Percentiles rank a stretch among this genome's conserved stretches.
Conservation (phyloP, 2,113 vertebrate species). For the Boulengeromyrus knoepffleri region DNA sequence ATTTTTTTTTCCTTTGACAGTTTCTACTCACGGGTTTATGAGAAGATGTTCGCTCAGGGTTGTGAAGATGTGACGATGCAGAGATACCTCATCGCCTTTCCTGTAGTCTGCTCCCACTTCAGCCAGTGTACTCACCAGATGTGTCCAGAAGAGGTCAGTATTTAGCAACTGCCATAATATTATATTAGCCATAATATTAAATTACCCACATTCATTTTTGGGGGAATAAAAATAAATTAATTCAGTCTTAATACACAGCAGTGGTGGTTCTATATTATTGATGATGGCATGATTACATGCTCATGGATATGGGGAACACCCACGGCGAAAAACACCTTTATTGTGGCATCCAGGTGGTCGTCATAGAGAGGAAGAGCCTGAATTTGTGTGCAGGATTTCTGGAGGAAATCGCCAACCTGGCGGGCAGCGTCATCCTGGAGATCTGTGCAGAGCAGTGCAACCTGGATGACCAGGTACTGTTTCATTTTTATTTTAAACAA, state of each 20-base stretch:
- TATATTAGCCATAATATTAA: background rate
- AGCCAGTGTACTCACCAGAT: slow-evolving; percentile 63
- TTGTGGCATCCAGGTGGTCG: slow-evolving; percentile 50
- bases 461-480: slow-evolving; percentile 73
- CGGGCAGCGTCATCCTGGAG: slow-evolving; percentile 68
- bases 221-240: background rate
- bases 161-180: slow-evolving; percentile 18
- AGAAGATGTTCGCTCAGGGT: slow-evolving; percentile 75
- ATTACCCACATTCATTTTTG: background rate
- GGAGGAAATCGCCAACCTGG: slow-evolving; percentile 76
- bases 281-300: background rate
- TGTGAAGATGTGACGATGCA: slow-evolving; percentile 70
- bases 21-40: slow-evolving; percentile 70
- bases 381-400: slow-evolving; percentile 74
- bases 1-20: slow-evolving; percentile 40
- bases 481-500: background rate
- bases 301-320: background rate
- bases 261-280: background rate
- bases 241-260: background rate
- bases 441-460: slow-evolving; percentile 82
- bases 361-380: slow-evolving; percentile 63
- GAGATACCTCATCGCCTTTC: slow-evolving; percentile 75
- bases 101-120: slow-evolving; percentile 72
- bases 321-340: background rate
- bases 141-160: slow-evolving; percentile 88